Evolutionary conservation across 2,113 vertebrate species (phyloP), one percentile per base, ranked within the genome.

Genomic region (Taxidea taxus): DNA sequence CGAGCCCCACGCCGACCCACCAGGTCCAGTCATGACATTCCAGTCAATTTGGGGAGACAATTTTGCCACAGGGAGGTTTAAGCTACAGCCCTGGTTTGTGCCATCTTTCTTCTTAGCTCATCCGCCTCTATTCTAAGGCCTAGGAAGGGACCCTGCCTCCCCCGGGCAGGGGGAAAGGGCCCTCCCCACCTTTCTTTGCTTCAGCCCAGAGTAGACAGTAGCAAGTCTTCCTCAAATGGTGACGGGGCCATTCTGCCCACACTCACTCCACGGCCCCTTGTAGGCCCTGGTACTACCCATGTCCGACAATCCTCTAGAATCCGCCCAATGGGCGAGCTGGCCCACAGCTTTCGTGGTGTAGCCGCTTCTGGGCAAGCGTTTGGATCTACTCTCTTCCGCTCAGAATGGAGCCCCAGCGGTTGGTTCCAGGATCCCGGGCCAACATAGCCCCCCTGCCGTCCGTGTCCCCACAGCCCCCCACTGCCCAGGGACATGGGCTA

Each of bases 321-420:
- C 77, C 18, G 27, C 25, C 2, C 0, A 2, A 10, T 0, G 1
- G 14, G 29, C 27, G 23, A 1, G 42, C 29, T 27, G 2, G 34
- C 82, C 75, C 11, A 14, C 21, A 54, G 75, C 31, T 25, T 49
- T 10, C 2, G 13, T 4, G 6, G 12, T 16, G 11, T 16, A 2
- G 10, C 64, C 1, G 21, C 9, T 87, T 37, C 29, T 51, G 4
- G 29, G 72, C 29, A 29, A 39, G 12, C 27, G 51, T 81, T 54
- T 51, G 3, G 25, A 44, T 70, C 39, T 56, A 27, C n/a, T n/a
- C n/a, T 1, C 1, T 34, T 54, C 29, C 5, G 2, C 75, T 54
- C 42, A 18, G 66, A 56, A 44, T 31, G 49, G 74, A 42, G 1
- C 9, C 47, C 23, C 21, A 3, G 9, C n/a, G 25, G 31, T 29